A percentile compares a stretch with the other conserved stretches of the same genome.
Conservation (phyloP, 1,140 invertebrate species). For the Limonius californicus region DNA sequence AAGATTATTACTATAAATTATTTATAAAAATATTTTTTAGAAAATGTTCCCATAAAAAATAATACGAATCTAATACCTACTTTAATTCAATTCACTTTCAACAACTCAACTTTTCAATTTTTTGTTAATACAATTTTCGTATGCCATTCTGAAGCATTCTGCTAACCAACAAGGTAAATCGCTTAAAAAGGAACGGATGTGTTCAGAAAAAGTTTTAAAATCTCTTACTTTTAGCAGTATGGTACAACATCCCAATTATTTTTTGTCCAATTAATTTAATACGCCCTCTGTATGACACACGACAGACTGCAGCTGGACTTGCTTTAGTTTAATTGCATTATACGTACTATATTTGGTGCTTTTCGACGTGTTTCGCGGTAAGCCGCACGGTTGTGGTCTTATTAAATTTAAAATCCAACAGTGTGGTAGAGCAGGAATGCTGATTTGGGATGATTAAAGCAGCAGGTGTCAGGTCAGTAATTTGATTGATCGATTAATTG, state of each 20-base stretch:
- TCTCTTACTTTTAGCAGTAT: too few relatives aligned
- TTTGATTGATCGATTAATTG: conserved; percentile 17
- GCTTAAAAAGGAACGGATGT: neutral
- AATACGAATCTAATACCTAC: too few relatives aligned
- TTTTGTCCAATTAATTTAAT: conserved; percentile 1
- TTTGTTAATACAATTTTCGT: too few relatives aligned
- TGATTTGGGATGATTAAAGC: conserved; percentile 14
- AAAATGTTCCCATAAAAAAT: too few relatives aligned
- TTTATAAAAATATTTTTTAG: too few relatives aligned
- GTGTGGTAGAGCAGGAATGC: conserved; percentile 5
- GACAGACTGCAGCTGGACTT: neutral
- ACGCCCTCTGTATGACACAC: neutral
- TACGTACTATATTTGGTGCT: conserved; percentile 1
- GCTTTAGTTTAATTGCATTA: conserved; percentile 4
- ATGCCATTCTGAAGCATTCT: too few relatives aligned
- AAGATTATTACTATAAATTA: too few relatives aligned
- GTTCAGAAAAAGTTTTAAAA: too few relatives aligned
- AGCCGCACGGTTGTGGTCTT: neutral
- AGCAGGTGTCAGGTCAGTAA: conserved; percentile 5
- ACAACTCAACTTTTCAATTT: too few relatives aligned
- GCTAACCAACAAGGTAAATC: too few relatives aligned
- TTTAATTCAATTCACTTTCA: too few relatives aligned
- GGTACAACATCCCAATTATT: neutral
- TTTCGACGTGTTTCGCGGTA: neutral
- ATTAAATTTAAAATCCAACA: conserved; percentile 7